Base-by-base conservation (phyloP, 2,888 invertebrate genomes). In the Tineola bisselliella region DNA sequence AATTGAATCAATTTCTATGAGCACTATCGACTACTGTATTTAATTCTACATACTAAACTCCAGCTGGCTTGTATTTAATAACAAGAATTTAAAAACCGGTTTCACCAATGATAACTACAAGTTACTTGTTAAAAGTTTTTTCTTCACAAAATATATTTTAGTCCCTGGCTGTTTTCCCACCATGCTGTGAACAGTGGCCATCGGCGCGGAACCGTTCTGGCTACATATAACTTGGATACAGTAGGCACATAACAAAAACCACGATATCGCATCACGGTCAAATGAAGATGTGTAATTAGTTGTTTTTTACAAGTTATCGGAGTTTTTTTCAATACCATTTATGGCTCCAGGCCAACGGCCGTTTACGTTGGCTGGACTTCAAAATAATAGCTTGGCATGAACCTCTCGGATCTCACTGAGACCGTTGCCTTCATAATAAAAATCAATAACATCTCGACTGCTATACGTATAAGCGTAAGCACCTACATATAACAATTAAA, bases 241-340 rank as follows among this genome's bases (percentile, higher is more conserved):
- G 58, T 33, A 58, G 58, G 58, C 59, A 25, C 25, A 44, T 17
- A 65, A 74, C 75, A 82, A 84, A 84, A 81, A 79, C 71, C 63
- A 38, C 61, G 59, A 59, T 70, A 67, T 66, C 70, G 71, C 75
- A 80, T 76, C 83, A 86, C 84, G 86, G 79, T 84, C 81, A 84
- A 86, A 86, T 86, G 86, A 82, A 86, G 83, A 82, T 77, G 68
- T 80, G 82, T 81, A 81, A 84, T 86, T 84, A 80, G 75, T 72
- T 70, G 70, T 71, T 81, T 81, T 82, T 84, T 82, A 66, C 71
- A 63, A 69, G 31, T 33, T 61, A 70, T 67, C 70, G 72, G 78
- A 77, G 73, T 63, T 75, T 81, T 78, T 59, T 62, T 77, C 79
- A 70, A 79, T 76, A 76, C 79, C 70, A 75, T 77, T 69, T 66